Evolutionary conservation across 1,140 invertebrate genomes (phyloP), one percentile per base, ranked within the genome.

Genomic region (Pentalonia nigronervosa): DNA sequence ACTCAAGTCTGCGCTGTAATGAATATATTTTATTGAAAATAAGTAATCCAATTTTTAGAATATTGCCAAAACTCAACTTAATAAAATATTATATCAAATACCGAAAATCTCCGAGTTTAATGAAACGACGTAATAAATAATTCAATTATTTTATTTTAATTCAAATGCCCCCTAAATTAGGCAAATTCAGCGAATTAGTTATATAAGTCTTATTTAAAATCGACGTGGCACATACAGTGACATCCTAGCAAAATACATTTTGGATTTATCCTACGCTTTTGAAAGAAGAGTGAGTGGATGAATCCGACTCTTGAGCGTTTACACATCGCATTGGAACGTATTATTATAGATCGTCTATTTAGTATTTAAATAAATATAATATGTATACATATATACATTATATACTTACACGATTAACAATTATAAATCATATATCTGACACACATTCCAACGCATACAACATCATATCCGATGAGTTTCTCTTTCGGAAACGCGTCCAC

Each of bases 401-500:
- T 48, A 48, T 20, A 87, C 30, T 4, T 48, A n/a, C 7, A 50
- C 4, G n/a, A 88, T 23, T 34, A 88, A 21, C 50, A 25, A 36
- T 92, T 53, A 93, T 50, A 84, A 92, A 92, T 23, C 81, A 93
- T 86, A 86, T 20, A 45, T 53, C 48, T 56, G 91, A 93, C 91
- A 93, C 48, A 93, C 91, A 93, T 86, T 86, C 81, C 48, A n/a
- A 83, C 4, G 30, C 14, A 34, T 48, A 48, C 30, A 48, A 36
- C 17, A 83, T 36, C 21, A 34, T 83, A 60, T 56, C 23, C 56
- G 41, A 93, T 86, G 91, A 86, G 25, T 93, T 93, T 93, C 91
- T 93, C 91, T 93, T 84, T 93, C 48, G 34, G 67, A 86, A 56
- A 93, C 36, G 36, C 48, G 83, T 84, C 36, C 21, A 25, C 36